Evolutionary conservation across 2,113 vertebrate genomes (phyloP), one percentile per base, ranked within the genome.

Genomic region (Azemiops feae): DNA sequence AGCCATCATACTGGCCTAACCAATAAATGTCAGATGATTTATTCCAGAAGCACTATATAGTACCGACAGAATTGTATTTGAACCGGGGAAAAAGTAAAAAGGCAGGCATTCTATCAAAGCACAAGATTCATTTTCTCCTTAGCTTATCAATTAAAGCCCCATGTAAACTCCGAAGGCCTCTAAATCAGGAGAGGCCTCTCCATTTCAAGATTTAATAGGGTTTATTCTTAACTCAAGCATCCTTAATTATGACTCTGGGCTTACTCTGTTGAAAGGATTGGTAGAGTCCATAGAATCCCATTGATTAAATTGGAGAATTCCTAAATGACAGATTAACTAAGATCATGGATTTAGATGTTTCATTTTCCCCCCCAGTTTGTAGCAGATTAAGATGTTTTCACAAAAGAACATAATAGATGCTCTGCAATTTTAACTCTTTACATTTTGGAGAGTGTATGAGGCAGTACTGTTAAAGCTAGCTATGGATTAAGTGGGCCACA

Each of bases 401-500:
- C 25, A 52, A 81, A 54, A 81, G 69, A 16, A 53, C 52, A 23
- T 53, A 53, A 53, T 64, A 45, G 39, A 9, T 1, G 1, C 3
- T 52, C 20, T 39, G 11, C n/a, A 54, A 52, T 34, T 69, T 91
- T 91, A 81, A 25, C 47, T 81, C 45, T 23, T 39, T 60, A 58
- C 18, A 27, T 18, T 45, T 34, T 47, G 30, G 4, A 47, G 57
- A 52, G 92, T 93, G 12, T 27, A 58, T 53, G 4, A 11, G 45
- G 54, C 34, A 91, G 1, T 85, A 52, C 16, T 94, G 92, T 43
- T 91, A 81, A 81, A 92, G 50, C 25, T 58, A 87, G 50, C 27
- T 86, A 1, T 47, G 34, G 91, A 93, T 94, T 69, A 81, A 92
- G 50, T 4, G 94, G 94, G 39, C 30, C 93, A 4, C 85, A 22